phyloP scores from a whole-genome alignment of 1,140 invertebrate species.

The Meloidogyne hapla region DNA sequence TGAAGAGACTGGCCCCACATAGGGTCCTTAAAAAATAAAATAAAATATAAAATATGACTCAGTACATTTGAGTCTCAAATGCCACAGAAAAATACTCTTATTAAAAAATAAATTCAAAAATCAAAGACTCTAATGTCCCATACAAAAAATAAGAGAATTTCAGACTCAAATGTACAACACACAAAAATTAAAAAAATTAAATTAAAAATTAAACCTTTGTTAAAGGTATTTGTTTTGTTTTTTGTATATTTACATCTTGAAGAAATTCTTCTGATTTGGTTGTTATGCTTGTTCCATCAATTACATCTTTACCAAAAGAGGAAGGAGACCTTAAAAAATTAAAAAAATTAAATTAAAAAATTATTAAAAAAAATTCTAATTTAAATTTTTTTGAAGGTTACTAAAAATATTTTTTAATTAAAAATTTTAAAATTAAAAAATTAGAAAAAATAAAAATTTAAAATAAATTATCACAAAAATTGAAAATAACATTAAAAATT shows the following conservation, averaged over 20 bases:
- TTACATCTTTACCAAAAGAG: background rate
- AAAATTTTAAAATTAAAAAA: too few relatives aligned
- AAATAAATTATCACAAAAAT: too few relatives aligned
- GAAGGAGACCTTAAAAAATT: slow-evolving; percentile 17
- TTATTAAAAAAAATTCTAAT: background rate
- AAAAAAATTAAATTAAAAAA: background rate
- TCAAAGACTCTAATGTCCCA: too few relatives aligned
- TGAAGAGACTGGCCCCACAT: slow-evolving; percentile 61
- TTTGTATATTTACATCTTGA: background rate
- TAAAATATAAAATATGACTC: background rate
- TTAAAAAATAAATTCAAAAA: too few relatives aligned
- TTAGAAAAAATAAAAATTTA: too few relatives aligned
- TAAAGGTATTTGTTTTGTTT: slow-evolving; percentile 34
- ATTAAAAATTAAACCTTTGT: slow-evolving; percentile 16
- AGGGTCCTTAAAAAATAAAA: slow-evolving; percentile 44
- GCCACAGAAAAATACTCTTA: too few relatives aligned
- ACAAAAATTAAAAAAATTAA: background rate
- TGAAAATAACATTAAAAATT: too few relatives aligned
- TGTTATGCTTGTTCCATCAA: background rate
- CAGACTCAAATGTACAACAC: too few relatives aligned
- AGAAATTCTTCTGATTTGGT: slow-evolving; percentile 6
- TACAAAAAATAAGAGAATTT: too few relatives aligned
- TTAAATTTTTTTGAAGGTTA: too few relatives aligned
- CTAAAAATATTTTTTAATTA: too few relatives aligned
- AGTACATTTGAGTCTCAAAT: too few relatives aligned